These are phyloP conservation scores for Serrognathus titanus DNA, from an alignment of 2,888 invertebrate genomes.

Conservation along the genomic window DNA sequence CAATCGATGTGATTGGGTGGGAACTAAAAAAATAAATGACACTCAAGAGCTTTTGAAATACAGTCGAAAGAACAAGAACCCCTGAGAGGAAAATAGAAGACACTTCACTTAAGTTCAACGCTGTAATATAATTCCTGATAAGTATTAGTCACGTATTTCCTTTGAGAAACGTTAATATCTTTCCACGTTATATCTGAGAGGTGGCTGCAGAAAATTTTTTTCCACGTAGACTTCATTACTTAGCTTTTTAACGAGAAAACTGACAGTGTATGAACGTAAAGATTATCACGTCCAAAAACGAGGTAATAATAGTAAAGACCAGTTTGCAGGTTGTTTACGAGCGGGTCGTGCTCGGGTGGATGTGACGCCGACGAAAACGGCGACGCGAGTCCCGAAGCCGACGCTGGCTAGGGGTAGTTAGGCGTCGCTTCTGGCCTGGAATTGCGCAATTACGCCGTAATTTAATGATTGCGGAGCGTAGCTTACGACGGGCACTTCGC, in stretches of 20 bases:
- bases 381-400: conserved; percentile 13
- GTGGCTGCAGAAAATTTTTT: no score
- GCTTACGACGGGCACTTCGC: background rate
- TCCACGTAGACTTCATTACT: background rate
- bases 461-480: conserved; percentile 23
- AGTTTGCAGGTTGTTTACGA: conserved; percentile 13
- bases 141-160: no score
- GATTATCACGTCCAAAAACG: conserved; percentile 1
- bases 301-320: background rate
- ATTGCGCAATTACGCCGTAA: conserved; percentile 28
- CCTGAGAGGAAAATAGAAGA: no score
- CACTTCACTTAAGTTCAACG: no score
- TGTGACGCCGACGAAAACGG: conserved; percentile 16
- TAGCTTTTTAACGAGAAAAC: background rate
- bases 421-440: conserved; percentile 20
- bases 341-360: conserved; percentile 13
- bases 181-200: no score
- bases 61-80: no score
- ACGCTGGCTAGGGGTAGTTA: conserved; percentile 22
- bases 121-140: no score
- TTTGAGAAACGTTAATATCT: no score
- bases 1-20: no score
- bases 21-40: no score
- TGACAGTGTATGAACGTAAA: background rate
- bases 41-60: no score